phyloP scores from a whole-genome alignment of 2,888 invertebrate species.

The Cataglyphis altisquamis region DNA sequence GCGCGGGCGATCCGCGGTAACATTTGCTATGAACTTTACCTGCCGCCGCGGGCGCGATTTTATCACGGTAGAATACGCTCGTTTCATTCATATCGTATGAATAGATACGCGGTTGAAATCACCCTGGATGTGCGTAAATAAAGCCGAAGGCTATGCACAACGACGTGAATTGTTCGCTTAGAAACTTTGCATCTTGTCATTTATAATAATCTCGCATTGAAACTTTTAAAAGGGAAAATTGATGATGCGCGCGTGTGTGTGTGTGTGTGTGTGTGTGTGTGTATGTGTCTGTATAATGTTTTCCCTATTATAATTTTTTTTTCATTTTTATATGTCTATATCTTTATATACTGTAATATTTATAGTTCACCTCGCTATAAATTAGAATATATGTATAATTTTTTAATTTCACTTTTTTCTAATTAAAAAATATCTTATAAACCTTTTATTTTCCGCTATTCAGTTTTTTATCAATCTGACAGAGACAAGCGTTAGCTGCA shows the following conservation, averaged over 20 bases:
- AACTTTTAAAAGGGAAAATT: neutral
- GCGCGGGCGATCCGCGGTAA: constrained; percentile 41
- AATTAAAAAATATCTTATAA: neutral
- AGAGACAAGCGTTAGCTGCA: neutral
- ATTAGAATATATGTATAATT: too few species aligned
- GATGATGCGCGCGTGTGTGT: too few species aligned
- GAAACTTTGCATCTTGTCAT: constrained; percentile 19
- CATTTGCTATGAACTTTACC: constrained; percentile 61
- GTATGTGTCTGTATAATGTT: neutral
- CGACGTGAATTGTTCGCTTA: constrained; percentile 35
- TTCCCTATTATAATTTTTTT: too few species aligned
- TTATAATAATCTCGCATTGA: constrained; percentile 28
- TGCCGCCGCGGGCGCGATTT: constrained; percentile 46
- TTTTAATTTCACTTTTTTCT: too few species aligned
- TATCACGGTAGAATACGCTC: constrained; percentile 39
- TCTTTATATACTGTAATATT: too few species aligned
- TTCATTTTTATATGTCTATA: neutral
- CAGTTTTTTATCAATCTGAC: neutral
- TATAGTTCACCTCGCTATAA: too few species aligned
- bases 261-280: too few species aligned
- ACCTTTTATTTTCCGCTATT: too few species aligned
- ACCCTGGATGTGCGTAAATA: constrained; percentile 44
- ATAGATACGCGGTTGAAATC: constrained; percentile 41
- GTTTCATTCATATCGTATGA: constrained; percentile 51
- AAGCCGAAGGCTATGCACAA: constrained; percentile 35